These are phyloP conservation scores for Cebus imitator DNA, from an alignment of 2,113 vertebrate genomes.

Conservation along the genomic window DNA sequence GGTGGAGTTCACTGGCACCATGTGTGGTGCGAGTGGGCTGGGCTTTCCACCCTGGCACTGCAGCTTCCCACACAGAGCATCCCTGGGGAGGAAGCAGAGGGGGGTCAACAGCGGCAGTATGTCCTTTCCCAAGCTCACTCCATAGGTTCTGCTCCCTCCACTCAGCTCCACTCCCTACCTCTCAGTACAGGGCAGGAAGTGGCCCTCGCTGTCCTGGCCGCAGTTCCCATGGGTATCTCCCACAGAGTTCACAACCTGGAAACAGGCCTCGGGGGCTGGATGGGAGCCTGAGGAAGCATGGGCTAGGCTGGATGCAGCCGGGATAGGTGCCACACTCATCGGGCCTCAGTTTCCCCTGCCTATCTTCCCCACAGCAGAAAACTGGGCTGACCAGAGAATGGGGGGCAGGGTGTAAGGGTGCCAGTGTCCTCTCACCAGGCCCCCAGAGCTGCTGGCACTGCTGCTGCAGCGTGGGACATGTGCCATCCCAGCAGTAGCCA, in stretches of 20 bases:
- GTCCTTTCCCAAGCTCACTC: background rate
- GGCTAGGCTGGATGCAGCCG: background rate
- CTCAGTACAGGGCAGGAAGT: slow-evolving; percentile 89
- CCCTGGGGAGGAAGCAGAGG: slow-evolving; percentile 80
- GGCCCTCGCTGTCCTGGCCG: slow-evolving; percentile 88
- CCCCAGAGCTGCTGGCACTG: slow-evolving; percentile 97
- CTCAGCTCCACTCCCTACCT: slow-evolving; percentile 79
- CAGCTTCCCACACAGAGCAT: slow-evolving; percentile 95
- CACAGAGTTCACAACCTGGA: slow-evolving; percentile 91
- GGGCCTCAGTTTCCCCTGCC: background rate
- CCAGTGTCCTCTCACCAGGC: slow-evolving; percentile 83
- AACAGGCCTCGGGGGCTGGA: slow-evolving; percentile 92
- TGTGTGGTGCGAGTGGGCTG: slow-evolving; percentile 89
- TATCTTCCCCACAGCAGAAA: background rate
- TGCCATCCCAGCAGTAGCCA: slow-evolving; percentile 93
- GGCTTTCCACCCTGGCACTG: slow-evolving; percentile 94
- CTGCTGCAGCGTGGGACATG: slow-evolving; percentile 93
- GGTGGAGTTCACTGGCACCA: slow-evolving; percentile 91
- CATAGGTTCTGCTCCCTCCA: background rate
- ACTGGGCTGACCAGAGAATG: too few relatives aligned
- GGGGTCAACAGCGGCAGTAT: background rate
- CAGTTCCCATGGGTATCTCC: slow-evolving; percentile 95
- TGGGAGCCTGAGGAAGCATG: slow-evolving; percentile 85
- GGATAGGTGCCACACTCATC: fast-evolving
- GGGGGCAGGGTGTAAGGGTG: background rate